Conservation (phyloP, 2,797 vertebrate genomes). For the Denticeps clupeoides region DNA sequence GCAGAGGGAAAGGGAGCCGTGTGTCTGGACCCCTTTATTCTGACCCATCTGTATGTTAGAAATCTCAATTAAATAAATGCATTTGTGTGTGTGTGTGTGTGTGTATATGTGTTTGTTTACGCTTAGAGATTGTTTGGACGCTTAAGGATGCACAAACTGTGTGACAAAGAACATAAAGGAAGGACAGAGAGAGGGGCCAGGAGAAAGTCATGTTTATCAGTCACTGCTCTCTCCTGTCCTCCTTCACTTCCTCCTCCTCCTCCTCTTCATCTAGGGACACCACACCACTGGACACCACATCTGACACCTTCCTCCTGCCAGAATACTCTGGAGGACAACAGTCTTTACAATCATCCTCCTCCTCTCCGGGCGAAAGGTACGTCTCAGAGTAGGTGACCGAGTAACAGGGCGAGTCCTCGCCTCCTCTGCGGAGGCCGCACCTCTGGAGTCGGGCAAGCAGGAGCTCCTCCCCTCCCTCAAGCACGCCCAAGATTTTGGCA, state of each 20-base stretch:
- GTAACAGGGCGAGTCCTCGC: constrained; percentile 74
- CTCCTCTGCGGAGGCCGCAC: constrained; percentile 29
- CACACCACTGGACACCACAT: constrained; percentile 83
- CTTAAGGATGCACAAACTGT: too few relatives aligned
- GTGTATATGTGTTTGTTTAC: not conserved
- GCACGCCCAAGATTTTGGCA: constrained; percentile 76
- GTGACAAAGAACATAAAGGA: too few relatives aligned
- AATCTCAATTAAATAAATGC: too few relatives aligned
- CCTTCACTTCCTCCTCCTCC: constrained; percentile 53
- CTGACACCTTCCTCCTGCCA: constrained; percentile 68
- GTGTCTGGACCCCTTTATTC: not conserved
- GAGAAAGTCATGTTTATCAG: constrained; percentile 22
- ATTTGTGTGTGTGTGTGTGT: not conserved
- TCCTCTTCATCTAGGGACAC: constrained; percentile 84
- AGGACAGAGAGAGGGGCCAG: constrained; percentile 7
- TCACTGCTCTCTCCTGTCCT: constrained; percentile 46
- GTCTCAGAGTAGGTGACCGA: constrained; percentile 79
- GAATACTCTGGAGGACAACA: not conserved
- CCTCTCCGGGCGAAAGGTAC: constrained; percentile 74
- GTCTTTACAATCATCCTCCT: too few relatives aligned
- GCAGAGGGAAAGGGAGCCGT: not conserved
- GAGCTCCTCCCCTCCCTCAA: constrained; percentile 73
- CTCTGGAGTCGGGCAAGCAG: constrained; percentile 72
- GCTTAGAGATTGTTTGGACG: not conserved
- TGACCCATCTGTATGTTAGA: not conserved